phyloP scores from a whole-genome alignment of 2,888 invertebrate species.

The Leptopterna dolabrata region DNA sequence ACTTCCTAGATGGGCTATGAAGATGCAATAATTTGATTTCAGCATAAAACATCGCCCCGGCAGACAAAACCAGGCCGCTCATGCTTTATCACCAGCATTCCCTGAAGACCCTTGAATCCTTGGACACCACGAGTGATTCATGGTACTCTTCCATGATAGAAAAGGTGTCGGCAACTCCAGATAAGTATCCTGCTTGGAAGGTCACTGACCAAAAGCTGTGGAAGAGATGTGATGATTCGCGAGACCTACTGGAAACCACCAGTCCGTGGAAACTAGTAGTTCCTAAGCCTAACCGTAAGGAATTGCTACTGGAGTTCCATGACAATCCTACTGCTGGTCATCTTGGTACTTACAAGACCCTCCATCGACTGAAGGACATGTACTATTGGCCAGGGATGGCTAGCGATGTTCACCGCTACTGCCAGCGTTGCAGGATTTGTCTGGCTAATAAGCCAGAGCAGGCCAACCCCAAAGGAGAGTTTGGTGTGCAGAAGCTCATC shows the following conservation, averaged over 20 bases:
- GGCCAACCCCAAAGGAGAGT: background rate
- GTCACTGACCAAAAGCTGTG: background rate
- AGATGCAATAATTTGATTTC: background rate
- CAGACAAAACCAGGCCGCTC: background rate
- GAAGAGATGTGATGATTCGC: background rate
- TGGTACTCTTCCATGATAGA: background rate
- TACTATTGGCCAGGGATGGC: background rate
- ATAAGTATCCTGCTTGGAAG: background rate
- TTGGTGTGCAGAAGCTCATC: background rate
- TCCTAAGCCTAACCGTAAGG: constrained; percentile 46
- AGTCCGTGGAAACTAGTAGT: background rate
- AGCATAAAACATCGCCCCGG: background rate
- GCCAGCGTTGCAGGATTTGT: background rate
- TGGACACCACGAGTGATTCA: background rate
- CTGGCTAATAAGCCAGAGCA: constrained; percentile 5
- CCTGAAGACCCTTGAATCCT: background rate
- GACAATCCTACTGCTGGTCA: background rate
- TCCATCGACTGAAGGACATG: background rate
- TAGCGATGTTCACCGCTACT: background rate
- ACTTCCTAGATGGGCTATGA: constrained; percentile 61
- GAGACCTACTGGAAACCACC: background rate
- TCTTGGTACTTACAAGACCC: background rate
- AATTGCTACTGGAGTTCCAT: constrained; percentile 4
- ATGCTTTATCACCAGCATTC: background rate
- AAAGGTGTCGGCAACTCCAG: background rate